Evolutionary conservation across 2,797 vertebrate species (phyloP).

Genomic region (Phoxinus dragarum): DNA sequence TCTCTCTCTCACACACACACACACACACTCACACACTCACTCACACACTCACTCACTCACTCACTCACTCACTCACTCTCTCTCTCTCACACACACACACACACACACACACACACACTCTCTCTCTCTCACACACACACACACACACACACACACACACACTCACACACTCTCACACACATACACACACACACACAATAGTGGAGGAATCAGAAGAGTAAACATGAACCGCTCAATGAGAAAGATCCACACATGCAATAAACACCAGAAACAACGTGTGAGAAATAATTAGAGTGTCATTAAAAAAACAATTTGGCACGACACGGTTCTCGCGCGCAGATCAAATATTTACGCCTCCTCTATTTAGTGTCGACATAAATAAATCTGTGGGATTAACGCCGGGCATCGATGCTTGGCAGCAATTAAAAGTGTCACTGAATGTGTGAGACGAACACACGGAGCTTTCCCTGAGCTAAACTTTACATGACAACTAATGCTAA

Average conservation of each 20-base stretch:
- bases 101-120: no score
- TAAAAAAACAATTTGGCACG: conserved; percentile 61
- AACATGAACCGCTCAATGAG: conserved; percentile 57
- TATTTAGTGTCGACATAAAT: conserved; percentile 57
- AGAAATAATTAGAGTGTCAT: conserved; percentile 65
- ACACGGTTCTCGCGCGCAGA: conserved; percentile 54
- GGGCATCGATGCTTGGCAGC: conserved; percentile 60
- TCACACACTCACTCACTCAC: no score
- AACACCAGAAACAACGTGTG: conserved; percentile 51
- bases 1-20: no score
- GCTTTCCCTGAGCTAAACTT: no score
- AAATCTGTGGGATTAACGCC: conserved; percentile 63
- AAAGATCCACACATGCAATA: conserved; percentile 41
- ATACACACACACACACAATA: accelerated
- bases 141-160: no score
- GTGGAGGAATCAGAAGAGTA: conserved; percentile 4
- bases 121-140: no score
- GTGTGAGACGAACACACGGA: conserved; percentile 7
- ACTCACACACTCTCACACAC: no score
- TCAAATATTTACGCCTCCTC: conserved; percentile 64
- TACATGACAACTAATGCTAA: no score
- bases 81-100: no score
- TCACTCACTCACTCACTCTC: no score
- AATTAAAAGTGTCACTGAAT: conserved; percentile 56
- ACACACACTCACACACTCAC: no score